These are phyloP conservation scores for Alligator sinensis DNA, from an alignment of 2,113 vertebrate species.

Conservation along the genomic window DNA sequence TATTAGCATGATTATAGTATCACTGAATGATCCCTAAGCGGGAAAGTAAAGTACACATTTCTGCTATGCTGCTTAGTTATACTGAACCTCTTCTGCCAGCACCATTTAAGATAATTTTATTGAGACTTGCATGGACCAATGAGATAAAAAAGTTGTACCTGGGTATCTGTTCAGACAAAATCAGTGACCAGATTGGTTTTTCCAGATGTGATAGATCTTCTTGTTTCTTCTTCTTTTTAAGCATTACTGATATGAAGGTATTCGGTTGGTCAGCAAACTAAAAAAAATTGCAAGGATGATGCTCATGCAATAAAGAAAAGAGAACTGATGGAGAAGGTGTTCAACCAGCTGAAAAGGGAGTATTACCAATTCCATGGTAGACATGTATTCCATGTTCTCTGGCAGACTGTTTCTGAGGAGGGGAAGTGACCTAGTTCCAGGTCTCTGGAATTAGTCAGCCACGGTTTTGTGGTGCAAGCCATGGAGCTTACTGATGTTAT, in stretches of 20 bases:
- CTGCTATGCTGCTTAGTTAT: neutral
- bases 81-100: neutral
- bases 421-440: too few species aligned
- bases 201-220: neutral
- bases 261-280: neutral
- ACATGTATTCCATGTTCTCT: neutral
- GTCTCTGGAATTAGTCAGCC: neutral
- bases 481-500: rapidly evolving
- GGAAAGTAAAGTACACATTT: neutral
- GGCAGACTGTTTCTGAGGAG: too few species aligned
- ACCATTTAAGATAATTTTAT: rapidly evolving
- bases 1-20: rapidly evolving
- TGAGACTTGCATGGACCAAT: neutral
- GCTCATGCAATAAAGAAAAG: rapidly evolving
- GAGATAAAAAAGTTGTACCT: too few species aligned
- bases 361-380: neutral
- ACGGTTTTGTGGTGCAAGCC: neutral
- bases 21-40: neutral
- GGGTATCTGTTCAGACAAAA: neutral
- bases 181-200: neutral
- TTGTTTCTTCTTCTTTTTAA: neutral
- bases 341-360: neutral
- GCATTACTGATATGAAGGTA: rapidly evolving
- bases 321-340: neutral
- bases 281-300: neutral